Percentiles rank a stretch among this genome's conserved stretches.
Evolutionary conservation across 2,888 invertebrate species (phyloP).

Genomic region (Drosophila pseudotalamancana): DNA sequence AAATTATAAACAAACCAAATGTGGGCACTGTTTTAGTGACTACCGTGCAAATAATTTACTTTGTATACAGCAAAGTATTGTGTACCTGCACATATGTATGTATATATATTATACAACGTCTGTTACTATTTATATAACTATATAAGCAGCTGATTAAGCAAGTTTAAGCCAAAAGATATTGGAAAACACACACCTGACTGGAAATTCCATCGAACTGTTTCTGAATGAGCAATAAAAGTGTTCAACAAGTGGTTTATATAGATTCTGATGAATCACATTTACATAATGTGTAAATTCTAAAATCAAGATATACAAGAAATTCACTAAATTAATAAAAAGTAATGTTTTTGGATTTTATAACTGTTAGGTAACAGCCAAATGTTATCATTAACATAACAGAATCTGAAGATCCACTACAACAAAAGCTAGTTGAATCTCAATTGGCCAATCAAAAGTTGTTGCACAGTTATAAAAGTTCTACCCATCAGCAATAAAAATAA

Average conservation of each 20-base stretch:
- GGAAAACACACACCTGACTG: slow-evolving; percentile 22
- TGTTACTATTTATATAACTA: slow-evolving; percentile 29
- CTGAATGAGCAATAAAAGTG: neutral
- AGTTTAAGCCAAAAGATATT: slow-evolving; percentile 12
- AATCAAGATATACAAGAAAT: neutral
- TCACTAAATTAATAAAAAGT: too few relatives aligned
- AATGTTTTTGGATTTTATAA: too few relatives aligned
- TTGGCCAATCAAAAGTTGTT: neutral
- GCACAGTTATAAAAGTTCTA: neutral
- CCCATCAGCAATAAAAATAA: too few relatives aligned
- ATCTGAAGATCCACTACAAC: neutral
- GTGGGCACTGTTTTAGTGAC: slow-evolving; percentile 64
- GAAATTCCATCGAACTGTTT: neutral
- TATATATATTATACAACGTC: slow-evolving; percentile 2
- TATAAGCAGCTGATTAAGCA: slow-evolving; percentile 48
- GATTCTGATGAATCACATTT: too few relatives aligned
- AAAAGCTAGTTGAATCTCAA: neutral
- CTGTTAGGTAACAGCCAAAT: neutral
- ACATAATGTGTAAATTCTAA: neutral
- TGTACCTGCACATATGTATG: slow-evolving; percentile 4
- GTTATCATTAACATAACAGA: neutral
- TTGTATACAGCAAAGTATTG: slow-evolving; percentile 8
- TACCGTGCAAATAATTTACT: slow-evolving; percentile 64
- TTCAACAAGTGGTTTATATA: neutral
- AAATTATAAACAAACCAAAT: slow-evolving; percentile 72